These are phyloP conservation scores for Drosophila nasuta DNA, from an alignment of 1,140 invertebrate species.

Conservation along the genomic window DNA sequence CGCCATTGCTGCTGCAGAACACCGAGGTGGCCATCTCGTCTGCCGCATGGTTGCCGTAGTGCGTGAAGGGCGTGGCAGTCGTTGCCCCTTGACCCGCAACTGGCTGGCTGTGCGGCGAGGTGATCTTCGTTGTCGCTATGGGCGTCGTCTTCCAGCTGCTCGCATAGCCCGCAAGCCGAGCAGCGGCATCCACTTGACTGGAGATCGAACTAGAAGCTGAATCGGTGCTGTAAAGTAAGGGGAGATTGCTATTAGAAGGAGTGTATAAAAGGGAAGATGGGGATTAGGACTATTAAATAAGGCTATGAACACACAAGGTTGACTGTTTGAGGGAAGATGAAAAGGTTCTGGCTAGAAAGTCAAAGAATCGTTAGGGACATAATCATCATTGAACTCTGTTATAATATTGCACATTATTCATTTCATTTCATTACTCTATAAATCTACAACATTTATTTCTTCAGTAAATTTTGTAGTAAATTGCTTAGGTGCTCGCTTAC, in stretches of 20 bases:
- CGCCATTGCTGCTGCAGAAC: conserved; percentile 77
- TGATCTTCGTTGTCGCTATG: conserved; percentile 85
- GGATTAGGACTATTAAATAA: background rate
- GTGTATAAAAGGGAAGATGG: background rate
- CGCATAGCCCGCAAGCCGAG: conserved; percentile 68
- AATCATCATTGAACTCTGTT: too few relatives aligned
- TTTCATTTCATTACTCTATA: too few relatives aligned
- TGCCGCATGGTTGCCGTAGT: conserved; percentile 60
- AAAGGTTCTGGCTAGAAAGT: too few relatives aligned
- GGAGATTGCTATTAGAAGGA: background rate
- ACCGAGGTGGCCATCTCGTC: conserved; percentile 78
- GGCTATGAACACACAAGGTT: too few relatives aligned
- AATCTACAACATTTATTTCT: too few relatives aligned
- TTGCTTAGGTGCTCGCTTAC: too few relatives aligned
- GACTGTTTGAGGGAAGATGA: too few relatives aligned
- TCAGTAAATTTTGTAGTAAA: too few relatives aligned
- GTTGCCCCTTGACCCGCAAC: conserved; percentile 50
- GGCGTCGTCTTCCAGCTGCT: conserved; percentile 85
- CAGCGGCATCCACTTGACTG: conserved; percentile 79
- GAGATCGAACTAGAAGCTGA: conserved; percentile 80
- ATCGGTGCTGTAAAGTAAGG: conserved; percentile 52
- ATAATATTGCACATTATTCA: too few relatives aligned
- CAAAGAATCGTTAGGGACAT: too few relatives aligned
- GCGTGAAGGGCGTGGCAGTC: conserved; percentile 49
- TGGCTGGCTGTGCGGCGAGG: conserved; percentile 85